Percentiles rank a stretch among this genome's conserved stretches.
These are phyloP conservation scores for Azemiops feae DNA, from an alignment of 2,113 vertebrate species.

Conservation along the genomic window DNA sequence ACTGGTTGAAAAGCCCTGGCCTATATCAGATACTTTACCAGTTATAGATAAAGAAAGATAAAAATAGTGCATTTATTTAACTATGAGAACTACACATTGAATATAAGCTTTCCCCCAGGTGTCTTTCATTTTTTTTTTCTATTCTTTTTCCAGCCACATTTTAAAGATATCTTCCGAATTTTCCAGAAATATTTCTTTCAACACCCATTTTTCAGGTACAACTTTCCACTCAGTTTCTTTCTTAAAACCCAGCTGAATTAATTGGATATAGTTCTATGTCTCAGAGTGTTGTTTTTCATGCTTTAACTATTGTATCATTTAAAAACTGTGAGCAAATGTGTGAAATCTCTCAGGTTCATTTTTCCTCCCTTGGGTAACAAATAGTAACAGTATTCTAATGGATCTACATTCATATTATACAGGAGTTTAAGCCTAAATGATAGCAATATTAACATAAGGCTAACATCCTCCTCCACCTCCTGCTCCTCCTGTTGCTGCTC, in stretches of 20 bases:
- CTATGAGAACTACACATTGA: not conserved
- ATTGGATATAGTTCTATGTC: not conserved
- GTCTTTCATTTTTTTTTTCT: not conserved
- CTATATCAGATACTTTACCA: not conserved
- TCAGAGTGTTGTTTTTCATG: not conserved
- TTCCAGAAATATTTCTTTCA: not conserved
- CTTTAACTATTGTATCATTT: not conserved
- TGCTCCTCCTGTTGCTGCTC: too few relatives aligned
- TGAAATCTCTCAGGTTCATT: not conserved
- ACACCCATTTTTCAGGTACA: not conserved
- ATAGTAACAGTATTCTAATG: not conserved
- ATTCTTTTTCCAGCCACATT: not conserved
- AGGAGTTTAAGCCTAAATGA: not conserved
- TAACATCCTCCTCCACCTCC: not conserved
- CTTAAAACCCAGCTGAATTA: not conserved
- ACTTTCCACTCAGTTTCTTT: not conserved
- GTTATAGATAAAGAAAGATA: not conserved
- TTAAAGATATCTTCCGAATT: not conserved
- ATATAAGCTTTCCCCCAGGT: not conserved
- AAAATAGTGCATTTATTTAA: not conserved
- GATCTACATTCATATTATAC: not conserved
- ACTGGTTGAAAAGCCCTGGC: too few relatives aligned
- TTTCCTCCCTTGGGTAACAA: accelerated
- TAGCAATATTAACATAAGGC: not conserved
- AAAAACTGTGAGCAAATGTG: not conserved